Base-by-base conservation (phyloP, 35 echinoderm and acorn worm species). In the Apostichopus japonicus region DNA sequence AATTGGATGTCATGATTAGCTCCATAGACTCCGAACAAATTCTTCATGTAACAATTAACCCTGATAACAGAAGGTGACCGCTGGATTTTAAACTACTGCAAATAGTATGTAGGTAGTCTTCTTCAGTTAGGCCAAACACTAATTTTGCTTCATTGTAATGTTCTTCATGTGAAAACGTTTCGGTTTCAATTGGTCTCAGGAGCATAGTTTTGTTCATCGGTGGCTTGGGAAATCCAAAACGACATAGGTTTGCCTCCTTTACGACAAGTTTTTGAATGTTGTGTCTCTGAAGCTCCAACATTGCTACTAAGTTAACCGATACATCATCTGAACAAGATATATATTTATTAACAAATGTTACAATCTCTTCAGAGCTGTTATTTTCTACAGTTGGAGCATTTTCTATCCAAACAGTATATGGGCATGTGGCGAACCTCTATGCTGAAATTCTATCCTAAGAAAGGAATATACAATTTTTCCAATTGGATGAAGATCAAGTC, bases 401-500 rank as follows among this genome's bases (percentile, higher is more conserved):
- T 62, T 80, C 2, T 8, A 91, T 91, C 82, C 92, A 63, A 86
- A 24, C 17, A 93, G 6, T 1, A 92, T 88, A 76, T 93, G 92
- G 4, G 55, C 55, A 76, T 93, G 92, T 51, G 82, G 92, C 6
- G 82, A 93, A 17, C 83, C 83, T 9, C 92, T 6, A 8, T 93
- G 80, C 70, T 93, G 82, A 75, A 93, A 87, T 87, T 93, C 91
- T 16, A 92, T 70, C 6, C 91, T 8, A 10, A 27, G 4, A 62
- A 92, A 92, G 15, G 10, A 92, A 70, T 92, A 79, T 15, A 61
- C 6, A 27, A 83, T 17, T 9, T 6, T 4, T 10, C 91, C 91
- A 44, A 92, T 83, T 8, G 79, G 91, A 22, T 84, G 5, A 23
- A 82, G 14, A 6, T 55, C 15, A 61, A 92, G 6, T 6, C 57